A percentile compares a stretch with the other conserved stretches of the same genome.
Evolutionary conservation across 2,113 vertebrate species (phyloP).

Genomic region (Tichodroma muraria): DNA sequence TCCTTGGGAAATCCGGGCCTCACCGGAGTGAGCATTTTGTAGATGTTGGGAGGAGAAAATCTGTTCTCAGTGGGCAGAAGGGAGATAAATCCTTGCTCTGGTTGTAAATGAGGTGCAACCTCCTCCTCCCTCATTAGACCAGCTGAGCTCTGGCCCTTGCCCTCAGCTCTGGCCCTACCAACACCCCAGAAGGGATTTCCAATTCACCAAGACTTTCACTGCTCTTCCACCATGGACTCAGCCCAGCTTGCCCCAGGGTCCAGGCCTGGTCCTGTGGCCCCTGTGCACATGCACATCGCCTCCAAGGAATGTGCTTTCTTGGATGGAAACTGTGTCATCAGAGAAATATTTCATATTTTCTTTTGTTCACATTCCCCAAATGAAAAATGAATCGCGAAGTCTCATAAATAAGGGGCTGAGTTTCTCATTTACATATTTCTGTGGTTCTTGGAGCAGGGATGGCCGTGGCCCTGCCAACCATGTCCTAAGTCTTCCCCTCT

Average conservation of each 20-base stretch:
- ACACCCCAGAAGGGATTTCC: background rate
- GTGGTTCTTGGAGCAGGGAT: constrained; percentile 41
- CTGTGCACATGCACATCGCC: background rate
- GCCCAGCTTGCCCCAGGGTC: background rate
- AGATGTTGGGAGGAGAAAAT: background rate
- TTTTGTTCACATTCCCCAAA: constrained; percentile 37
- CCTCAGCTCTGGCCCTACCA: background rate
- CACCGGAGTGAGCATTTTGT: background rate
- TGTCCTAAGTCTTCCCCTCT: constrained; percentile 20
- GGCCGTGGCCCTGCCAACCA: background rate
- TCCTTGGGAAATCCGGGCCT: background rate
- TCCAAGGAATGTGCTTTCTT: constrained; percentile 49
- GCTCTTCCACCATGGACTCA: background rate
- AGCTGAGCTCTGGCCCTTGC: background rate
- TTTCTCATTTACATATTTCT: constrained; percentile 62
- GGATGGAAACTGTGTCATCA: constrained; percentile 48
- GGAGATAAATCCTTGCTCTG: background rate
- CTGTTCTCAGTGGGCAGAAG: background rate
- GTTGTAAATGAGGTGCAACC: background rate
- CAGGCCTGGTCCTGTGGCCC: background rate
- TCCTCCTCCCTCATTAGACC: background rate
- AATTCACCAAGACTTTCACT: background rate
- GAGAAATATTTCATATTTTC: constrained; percentile 62
- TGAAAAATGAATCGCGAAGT: background rate
- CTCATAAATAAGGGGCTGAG: constrained; percentile 50